These are phyloP conservation scores for Standfussiana lucernea DNA, from an alignment of 2,888 invertebrate genomes.

Conservation along the genomic window DNA sequence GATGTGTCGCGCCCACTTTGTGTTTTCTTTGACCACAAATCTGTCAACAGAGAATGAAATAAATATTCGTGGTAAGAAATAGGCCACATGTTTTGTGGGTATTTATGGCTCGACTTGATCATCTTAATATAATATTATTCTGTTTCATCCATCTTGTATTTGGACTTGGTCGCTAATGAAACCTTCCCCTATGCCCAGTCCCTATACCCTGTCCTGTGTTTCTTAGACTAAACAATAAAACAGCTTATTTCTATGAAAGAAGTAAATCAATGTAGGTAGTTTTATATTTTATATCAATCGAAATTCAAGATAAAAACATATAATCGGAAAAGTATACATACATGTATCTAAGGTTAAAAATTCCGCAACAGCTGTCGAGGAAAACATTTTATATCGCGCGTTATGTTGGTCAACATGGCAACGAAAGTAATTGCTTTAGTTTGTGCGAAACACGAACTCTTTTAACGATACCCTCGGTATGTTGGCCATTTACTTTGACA, in stretches of 20 bases:
- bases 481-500: constrained; percentile 39
- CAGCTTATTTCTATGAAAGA: background rate
- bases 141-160: background rate
- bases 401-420: constrained; percentile 59
- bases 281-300: background rate
- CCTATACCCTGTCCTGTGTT: too few species aligned
- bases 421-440: constrained; percentile 78
- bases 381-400: constrained; percentile 31
- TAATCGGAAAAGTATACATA: background rate
- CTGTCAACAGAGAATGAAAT: constrained; percentile 11
- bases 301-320: background rate
- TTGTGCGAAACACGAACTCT: constrained; percentile 75
- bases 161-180: background rate
- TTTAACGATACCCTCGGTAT: constrained; percentile 47
- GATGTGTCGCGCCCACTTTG: constrained; percentile 9
- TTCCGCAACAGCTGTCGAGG: constrained; percentile 8
- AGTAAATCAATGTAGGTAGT: background rate
- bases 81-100: background rate
- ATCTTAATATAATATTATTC: background rate
- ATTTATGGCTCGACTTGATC: background rate
- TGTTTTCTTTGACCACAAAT: constrained; percentile 32
- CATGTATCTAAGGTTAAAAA: constrained; percentile 9
- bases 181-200: background rate
- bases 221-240: background rate
- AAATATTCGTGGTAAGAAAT: background rate